These are phyloP conservation scores for Pseudotriccus pelzelni DNA, from an alignment of 2,797 vertebrate species.

Conservation along the genomic window DNA sequence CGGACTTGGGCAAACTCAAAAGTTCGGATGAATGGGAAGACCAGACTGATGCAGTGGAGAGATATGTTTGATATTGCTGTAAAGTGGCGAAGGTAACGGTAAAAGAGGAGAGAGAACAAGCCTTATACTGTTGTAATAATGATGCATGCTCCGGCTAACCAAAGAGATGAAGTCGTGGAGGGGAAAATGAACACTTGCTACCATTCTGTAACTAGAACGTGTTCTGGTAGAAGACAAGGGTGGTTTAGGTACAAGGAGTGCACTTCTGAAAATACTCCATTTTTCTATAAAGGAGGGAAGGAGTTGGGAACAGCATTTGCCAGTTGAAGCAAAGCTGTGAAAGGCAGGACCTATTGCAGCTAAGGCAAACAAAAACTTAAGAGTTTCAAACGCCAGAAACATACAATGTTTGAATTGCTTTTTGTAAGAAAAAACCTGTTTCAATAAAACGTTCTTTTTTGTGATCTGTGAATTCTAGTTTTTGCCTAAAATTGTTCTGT, in stretches of 20 bases:
- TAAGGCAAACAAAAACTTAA: neutral
- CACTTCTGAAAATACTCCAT: neutral
- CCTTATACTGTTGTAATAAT: neutral
- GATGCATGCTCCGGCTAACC: neutral
- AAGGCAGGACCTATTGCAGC: neutral
- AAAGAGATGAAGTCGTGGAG: neutral
- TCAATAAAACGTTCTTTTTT: neutral
- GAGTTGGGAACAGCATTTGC: neutral
- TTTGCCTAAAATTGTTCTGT: neutral
- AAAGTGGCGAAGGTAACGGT: constrained; percentile 94
- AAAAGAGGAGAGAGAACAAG: neutral
- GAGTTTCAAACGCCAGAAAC: neutral
- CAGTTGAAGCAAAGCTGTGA: neutral
- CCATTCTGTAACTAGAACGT: neutral
- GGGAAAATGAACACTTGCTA: neutral
- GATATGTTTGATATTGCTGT: constrained; percentile 99
- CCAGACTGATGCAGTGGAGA: constrained; percentile 95
- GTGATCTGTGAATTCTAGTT: neutral
- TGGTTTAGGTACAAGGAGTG: neutral
- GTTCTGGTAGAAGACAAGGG: neutral
- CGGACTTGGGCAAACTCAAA: constrained; percentile 96
- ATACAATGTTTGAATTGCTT: neutral
- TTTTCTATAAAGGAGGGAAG: neutral
- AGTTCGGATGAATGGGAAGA: constrained; percentile 94
- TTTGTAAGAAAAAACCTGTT: neutral